phyloP scores from a whole-genome alignment of 2,113 vertebrate species.

The Phylloscopus trochiloides region DNA sequence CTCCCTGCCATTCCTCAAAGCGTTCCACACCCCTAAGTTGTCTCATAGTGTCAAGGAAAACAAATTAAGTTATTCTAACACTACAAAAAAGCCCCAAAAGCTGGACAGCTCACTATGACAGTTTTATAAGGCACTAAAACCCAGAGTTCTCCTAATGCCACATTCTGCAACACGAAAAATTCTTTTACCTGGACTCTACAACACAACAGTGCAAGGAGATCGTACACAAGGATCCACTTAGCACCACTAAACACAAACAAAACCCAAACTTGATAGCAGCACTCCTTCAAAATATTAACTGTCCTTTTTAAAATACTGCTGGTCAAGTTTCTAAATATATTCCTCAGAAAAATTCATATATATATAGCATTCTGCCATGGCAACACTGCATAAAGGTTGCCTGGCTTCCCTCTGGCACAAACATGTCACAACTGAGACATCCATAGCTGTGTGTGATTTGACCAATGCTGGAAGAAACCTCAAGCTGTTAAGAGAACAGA shows the following conservation, averaged over 20 bases:
- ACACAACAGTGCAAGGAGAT: accelerated
- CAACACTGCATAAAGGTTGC: not conserved
- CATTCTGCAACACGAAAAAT: not conserved
- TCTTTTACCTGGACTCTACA: not conserved
- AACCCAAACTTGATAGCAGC: not conserved
- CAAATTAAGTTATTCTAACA: not conserved
- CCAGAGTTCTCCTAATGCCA: accelerated
- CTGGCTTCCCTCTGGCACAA: constrained; percentile 36
- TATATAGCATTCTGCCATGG: not conserved
- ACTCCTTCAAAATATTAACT: not conserved
- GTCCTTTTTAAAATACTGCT: not conserved
- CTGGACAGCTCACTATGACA: not conserved
- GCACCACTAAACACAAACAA: not conserved
- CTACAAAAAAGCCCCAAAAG: not conserved
- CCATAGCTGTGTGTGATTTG: not conserved
- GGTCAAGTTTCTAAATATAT: constrained; percentile 26
- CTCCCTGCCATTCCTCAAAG: not conserved
- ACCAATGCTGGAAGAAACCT: not conserved
- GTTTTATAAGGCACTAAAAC: not conserved
- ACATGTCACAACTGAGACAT: constrained; percentile 18
- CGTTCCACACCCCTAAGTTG: accelerated
- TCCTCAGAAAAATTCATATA: not conserved
- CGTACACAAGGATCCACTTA: not conserved
- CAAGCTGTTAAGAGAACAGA: not conserved
- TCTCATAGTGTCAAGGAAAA: not conserved